phyloP scores from a whole-genome alignment of 2,113 vertebrate genomes.

The Vicugna pacos region DNA sequence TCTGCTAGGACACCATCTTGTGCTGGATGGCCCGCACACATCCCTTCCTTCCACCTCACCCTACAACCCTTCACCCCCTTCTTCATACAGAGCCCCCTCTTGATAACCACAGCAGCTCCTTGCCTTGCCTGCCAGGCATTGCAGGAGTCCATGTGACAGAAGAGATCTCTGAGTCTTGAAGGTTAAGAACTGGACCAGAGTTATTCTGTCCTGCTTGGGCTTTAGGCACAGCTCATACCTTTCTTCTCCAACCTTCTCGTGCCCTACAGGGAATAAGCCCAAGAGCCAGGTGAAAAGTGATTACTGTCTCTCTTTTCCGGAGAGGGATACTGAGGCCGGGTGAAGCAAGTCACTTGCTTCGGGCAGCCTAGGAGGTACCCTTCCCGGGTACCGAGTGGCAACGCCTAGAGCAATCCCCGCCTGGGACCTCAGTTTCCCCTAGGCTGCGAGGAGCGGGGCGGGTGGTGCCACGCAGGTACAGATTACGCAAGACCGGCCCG shows the following conservation, averaged over 20 bases:
- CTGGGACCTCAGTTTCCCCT: accelerated
- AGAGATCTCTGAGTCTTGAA: neutral
- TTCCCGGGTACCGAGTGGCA: neutral
- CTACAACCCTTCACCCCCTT: neutral
- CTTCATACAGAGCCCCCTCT: neutral
- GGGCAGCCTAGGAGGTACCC: neutral
- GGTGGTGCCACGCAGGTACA: accelerated
- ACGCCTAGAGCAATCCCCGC: accelerated
- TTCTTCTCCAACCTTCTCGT: neutral
- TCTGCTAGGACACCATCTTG: neutral
- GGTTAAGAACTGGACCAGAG: neutral
- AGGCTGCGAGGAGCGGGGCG: accelerated
- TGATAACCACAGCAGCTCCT: neutral
- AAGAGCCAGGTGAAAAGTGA: neutral
- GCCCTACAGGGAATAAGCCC: neutral
- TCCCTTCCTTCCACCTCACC: neutral
- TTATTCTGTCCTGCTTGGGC: neutral
- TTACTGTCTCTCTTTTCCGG: neutral
- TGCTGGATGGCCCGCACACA: neutral
- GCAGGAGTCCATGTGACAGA: neutral
- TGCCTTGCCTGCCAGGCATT: neutral
- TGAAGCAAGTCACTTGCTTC: neutral
- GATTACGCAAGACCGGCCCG: accelerated
- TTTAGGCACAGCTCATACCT: neutral
- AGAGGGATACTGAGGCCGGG: neutral